Evolutionary conservation across 1,140 invertebrate species (phyloP).

Genomic region (Sinella curviseta): DNA sequence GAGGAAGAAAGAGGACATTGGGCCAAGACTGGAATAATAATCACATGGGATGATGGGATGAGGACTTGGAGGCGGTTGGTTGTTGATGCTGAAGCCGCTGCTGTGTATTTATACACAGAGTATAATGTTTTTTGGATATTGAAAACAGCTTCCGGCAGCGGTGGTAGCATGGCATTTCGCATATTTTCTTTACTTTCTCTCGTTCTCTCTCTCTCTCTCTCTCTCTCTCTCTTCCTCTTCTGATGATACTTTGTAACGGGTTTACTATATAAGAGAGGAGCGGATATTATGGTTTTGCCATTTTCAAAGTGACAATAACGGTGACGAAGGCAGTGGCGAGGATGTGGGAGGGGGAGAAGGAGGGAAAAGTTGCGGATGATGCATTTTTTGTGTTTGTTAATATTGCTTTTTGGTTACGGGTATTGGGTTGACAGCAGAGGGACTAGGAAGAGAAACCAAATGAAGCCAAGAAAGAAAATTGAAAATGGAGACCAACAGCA

Average conservation of each 20-base stretch:
- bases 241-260: too few species aligned
- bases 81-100: background rate
- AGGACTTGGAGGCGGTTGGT: background rate
- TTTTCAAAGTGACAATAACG: too few species aligned
- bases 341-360: too few species aligned
- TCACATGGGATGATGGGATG: constrained; percentile 11
- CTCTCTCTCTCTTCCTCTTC: too few species aligned
- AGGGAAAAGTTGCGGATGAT: too few species aligned
- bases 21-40: constrained; percentile 18
- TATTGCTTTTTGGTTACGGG: background rate
- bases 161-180: background rate
- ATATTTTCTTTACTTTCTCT: background rate
- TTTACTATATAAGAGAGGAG: too few species aligned
- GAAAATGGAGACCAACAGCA: constrained; percentile 29
- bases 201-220: too few species aligned
- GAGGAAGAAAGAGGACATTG: constrained; percentile 1
- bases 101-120: background rate
- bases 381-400: background rate
- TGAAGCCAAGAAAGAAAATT: constrained; percentile 29
- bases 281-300: too few species aligned
- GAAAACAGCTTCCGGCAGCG: background rate
- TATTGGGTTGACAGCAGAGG: background rate
- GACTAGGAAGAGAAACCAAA: constrained; percentile 14
- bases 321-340: too few species aligned
- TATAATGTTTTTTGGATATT: background rate